phyloP scores from a whole-genome alignment of 2,888 invertebrate genomes.

The Agriopis marginaria region DNA sequence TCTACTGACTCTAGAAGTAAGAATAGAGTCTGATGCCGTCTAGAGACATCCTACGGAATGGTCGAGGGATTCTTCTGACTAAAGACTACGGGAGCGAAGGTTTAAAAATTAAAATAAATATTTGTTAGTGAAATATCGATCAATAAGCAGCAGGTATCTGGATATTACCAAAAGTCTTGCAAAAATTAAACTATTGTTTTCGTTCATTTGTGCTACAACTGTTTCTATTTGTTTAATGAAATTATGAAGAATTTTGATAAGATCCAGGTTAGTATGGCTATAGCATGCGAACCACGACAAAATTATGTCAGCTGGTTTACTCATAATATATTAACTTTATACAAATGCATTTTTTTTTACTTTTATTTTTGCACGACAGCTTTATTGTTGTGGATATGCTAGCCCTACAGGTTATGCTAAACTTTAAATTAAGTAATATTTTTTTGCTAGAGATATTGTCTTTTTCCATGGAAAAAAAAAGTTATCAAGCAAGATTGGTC shows the following conservation, averaged over 20 bases:
- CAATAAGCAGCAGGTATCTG: neutral
- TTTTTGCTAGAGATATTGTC: neutral
- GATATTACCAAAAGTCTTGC: neutral
- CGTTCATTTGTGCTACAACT: too few species aligned
- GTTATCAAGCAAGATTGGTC: neutral
- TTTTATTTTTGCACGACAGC: too few species aligned
- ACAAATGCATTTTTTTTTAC: too few species aligned
- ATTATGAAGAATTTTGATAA: neutral
- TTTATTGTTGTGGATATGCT: too few species aligned
- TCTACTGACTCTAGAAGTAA: constrained; percentile 21
- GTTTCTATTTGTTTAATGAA: neutral
- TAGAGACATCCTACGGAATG: constrained; percentile 70
- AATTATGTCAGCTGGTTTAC: neutral
- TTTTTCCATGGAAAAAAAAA: neutral
- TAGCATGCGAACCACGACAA: neutral
- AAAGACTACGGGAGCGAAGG: constrained; percentile 38
- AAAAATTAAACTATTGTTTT: neutral
- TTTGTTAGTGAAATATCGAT: constrained; percentile 28
- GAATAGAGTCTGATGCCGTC: constrained; percentile 68
- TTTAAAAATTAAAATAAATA: constrained; percentile 48
- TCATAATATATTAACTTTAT: neutral
- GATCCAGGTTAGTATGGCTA: neutral
- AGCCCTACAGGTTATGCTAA: too few species aligned
- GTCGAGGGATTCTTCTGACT: constrained; percentile 52
- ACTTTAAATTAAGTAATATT: neutral